A percentile compares a stretch with the other conserved stretches of the same genome.
Conservation (phyloP, 2,113 vertebrate species). For the Tachuris rubrigastra region DNA sequence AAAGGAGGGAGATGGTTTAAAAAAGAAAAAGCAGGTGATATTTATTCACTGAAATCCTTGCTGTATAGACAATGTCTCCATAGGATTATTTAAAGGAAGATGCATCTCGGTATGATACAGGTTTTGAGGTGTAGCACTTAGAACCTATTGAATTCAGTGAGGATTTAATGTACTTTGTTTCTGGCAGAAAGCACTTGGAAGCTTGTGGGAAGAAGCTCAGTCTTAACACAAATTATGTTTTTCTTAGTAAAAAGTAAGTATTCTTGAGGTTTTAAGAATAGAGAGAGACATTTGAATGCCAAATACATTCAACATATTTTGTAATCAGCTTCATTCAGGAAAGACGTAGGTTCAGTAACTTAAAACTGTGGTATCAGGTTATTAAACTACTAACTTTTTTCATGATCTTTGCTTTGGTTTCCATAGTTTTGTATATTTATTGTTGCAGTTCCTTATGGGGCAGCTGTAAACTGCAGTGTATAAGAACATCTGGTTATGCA, state of each 20-base stretch:
- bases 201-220: neutral
- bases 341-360: neutral
- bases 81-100: neutral
- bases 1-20: neutral
- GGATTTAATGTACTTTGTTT: neutral
- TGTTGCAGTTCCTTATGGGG: conserved; percentile 20
- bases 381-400: neutral
- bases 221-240: neutral
- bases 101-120: neutral
- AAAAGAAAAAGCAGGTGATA: neutral
- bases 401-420: conserved; percentile 19
- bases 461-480: neutral
- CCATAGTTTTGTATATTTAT: conserved; percentile 42
- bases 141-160: neutral
- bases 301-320: neutral
- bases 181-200: neutral
- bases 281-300: neutral
- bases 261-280: neutral
- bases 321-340: neutral
- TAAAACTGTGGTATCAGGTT: neutral
- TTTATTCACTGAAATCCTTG: neutral
- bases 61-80: neutral
- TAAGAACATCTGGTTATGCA: conserved; percentile 33
- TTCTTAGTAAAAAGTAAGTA: neutral
- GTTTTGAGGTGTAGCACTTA: neutral